Base-by-base conservation (phyloP, 2,888 invertebrate genomes). In the Lissocephala sabroskyi region DNA sequence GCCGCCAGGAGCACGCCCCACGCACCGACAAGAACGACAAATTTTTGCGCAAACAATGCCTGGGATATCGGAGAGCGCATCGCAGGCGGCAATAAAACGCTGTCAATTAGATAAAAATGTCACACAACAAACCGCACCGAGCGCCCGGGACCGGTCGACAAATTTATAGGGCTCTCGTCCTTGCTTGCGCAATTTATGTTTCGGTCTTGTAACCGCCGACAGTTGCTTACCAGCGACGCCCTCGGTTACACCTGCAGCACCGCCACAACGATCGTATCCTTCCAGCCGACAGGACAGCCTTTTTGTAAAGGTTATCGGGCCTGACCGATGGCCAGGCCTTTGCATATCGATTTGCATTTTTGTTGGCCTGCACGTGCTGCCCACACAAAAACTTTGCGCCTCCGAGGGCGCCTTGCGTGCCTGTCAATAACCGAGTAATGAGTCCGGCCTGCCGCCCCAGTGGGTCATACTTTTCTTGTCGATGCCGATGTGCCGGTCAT, bases 21-120 rank as follows among this genome's bases (percentile, higher is more conserved):
- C 56, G 46, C 14, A 45, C 28, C 43, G 46, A 35, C 16, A 13
- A 32, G 48, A 45, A 41, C 48, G 44, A 56, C 54, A 58, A 55
- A 55, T 52, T 64, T n/a, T 63, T 52, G 53, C 52, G 52, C 45
- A 29, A 33, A 35, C 41, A 41, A n/a, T 16, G 30, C 29, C 16
- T 52, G 40, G 23, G 23, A 23, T 23, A 23, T 23, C 23, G 23
- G 7, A 23, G 23, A 23, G 3, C 23, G 23, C 29, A 28, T 14
- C 45, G 10, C 33, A 49, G 44, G 49, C 47, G 56, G 61, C 68
- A 62, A 67, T 73, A 65, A 75, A 67, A 71, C 63, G 52, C 59
- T 79, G 78, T 70, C 79, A 81, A 81, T 79, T 78, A 80, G 80
- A 82, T 81, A 81, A 81, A 79, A 81, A 81, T 81, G 82, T 81